Conservation (phyloP, 1,140 invertebrate genomes). For the Tetramorium alpestre region DNA sequence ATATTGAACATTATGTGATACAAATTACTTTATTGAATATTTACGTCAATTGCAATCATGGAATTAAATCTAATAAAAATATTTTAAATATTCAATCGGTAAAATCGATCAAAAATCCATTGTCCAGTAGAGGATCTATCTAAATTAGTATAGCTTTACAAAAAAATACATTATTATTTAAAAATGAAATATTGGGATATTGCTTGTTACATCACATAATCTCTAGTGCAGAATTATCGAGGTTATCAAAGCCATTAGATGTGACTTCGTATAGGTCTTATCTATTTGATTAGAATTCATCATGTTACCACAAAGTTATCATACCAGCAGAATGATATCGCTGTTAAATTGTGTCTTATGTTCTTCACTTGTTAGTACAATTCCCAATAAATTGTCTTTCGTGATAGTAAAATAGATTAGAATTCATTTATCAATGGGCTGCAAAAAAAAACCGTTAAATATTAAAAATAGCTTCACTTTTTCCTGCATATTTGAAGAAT, state of each 20-base stretch:
- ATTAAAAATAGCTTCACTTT: not conserved
- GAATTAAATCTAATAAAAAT: not conserved
- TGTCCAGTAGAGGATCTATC: not conserved
- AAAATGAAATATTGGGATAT: not conserved
- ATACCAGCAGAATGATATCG: not conserved
- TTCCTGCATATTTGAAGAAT: conserved; percentile 15
- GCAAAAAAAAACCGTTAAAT: not conserved
- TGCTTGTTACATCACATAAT: not conserved
- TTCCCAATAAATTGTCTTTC: not conserved
- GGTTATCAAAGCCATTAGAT: not conserved
- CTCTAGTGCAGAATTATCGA: not conserved
- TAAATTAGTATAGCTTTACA: not conserved
- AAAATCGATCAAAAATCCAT: not conserved
- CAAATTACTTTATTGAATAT: conserved; percentile 15
- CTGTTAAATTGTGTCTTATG: not conserved
- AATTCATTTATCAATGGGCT: not conserved
- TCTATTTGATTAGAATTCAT: conserved; percentile 21
- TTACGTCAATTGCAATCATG: not conserved
- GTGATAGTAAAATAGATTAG: not conserved
- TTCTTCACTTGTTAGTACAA: not conserved
- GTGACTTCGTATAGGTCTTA: not conserved
- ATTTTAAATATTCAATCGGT: not conserved
- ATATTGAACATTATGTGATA: conserved; percentile 68
- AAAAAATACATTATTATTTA: not conserved
- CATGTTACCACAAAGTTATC: conserved; percentile 2